Base-by-base conservation (phyloP, 2,888 invertebrate species). In the Ommatoiulus sabulosus region DNA sequence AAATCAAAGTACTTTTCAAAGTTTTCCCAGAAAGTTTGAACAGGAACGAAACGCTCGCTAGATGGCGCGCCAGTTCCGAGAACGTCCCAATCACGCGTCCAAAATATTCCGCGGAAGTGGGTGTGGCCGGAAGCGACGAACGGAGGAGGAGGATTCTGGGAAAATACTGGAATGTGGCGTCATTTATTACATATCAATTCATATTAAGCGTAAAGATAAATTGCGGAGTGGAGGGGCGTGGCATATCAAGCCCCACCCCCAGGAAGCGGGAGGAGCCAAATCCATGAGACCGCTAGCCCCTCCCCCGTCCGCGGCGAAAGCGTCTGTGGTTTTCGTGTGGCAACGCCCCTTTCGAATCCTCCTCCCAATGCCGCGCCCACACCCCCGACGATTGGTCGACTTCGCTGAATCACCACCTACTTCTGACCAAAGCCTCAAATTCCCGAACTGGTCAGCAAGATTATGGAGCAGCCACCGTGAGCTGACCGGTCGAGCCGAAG, bases 141-240 rank as follows among this genome's bases (percentile, higher is more conserved):
- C 15, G 15, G 57, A 57, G 0, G 57, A 57, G 57, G 57, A 57
- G 57, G 57, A 57, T 57, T 57, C 57, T 57, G 57, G 57, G 57
- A 57, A 57, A 57, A 57, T 57, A 57, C 57, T 57, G 57, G 57
- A 57, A 57, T 57, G 57, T 57, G 57, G 57, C 57, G 57, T 57
- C 57, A 57, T 15, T 57, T 57, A 57, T 57, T 57, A 57, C 57
- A 57, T 57, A 57, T 5, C 57, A 57, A 57, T 57, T 17, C 4
- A 57, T 57, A 57, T 57, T 57, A 57, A 57, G 57, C 57, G 57
- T 57, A 57, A 57, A 48, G 57, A 17, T 57, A 17, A 35, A 57
- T 57, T 17, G 57, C 57, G 57, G 57, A 57, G 12, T 17, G 57
- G 57, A 57, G 57, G 57, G 57, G 46, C 12, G 17, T 17, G 57